Evolutionary conservation across 2,888 invertebrate genomes (phyloP), one percentile per base, ranked within the genome.

Genomic region (Teleiodes luculella): DNA sequence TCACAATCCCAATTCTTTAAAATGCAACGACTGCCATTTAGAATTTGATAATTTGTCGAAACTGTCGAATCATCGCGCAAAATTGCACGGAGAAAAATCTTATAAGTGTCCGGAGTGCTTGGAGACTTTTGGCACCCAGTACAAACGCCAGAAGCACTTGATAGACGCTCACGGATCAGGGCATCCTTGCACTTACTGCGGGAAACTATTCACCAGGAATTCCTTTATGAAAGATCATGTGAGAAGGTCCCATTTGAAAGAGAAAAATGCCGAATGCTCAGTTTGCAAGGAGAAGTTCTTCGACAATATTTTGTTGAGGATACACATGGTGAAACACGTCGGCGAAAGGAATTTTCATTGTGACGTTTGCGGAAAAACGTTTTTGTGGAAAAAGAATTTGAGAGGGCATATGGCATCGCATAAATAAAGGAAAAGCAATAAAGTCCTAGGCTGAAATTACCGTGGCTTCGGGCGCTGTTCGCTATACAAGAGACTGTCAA

Each of bases 341-440:
- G 83, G 82, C 6, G 87, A 88, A 3, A 78, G 82, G 5, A 79
- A 80, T 10, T 89, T 88, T 57, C 82, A 89, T 49, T 92, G 92
- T 57, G 88, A 91, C 48, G 72, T 90, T 2, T 92, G 92, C 59
- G 86, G 88, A 0, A 89, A 87, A 53, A 86, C 86, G 62, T 87
- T 91, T 56, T 77, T 86, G n/a, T 89, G 90, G 60, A 89, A 89
- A 59, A 91, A 91, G 54, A 90, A 91, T 62, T 72, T 92, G 41
- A 85, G 83, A 24, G 83, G 83, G 0, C 92, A 43, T 13, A 43
- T 43, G 43, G 43, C 43, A 1, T 43, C 43, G 6, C 43, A 43
- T 28, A 43, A 43, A 13, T 43, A 43, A 43, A 13, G 7, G 24
- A 28, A 28, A 24, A 43, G n/a, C 24, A 24, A 24, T 24, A n/a